Conservation (phyloP, 2,888 invertebrate genomes). For the Fabriciana adippe region DNA sequence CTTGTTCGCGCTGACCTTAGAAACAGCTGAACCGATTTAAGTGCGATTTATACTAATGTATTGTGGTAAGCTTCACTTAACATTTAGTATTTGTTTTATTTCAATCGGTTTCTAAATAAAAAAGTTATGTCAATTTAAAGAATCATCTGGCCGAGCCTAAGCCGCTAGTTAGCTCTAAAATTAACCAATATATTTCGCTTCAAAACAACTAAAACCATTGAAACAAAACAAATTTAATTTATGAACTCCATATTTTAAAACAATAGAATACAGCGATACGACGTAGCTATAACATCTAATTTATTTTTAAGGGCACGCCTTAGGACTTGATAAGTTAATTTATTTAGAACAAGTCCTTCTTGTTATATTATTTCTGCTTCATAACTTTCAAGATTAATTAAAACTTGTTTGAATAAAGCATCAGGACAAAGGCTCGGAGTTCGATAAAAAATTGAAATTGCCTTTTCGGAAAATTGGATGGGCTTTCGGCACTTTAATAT, state of each 20-base stretch:
- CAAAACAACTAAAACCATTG: too few species aligned
- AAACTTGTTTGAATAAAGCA: conserved; percentile 40
- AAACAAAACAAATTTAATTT: background rate
- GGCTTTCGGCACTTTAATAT: background rate
- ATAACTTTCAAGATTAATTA: conserved; percentile 44
- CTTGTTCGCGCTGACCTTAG: too few species aligned
- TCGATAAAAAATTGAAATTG: conserved; percentile 4
- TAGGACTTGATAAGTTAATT: conserved; percentile 25
- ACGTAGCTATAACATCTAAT: background rate
- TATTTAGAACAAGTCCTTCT: conserved; percentile 29
- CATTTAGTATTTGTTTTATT: too few species aligned
- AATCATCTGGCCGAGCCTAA: too few species aligned
- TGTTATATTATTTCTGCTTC: conserved; percentile 39
- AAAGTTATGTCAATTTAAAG: too few species aligned
- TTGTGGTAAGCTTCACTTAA: too few species aligned
- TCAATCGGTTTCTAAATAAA: too few species aligned
- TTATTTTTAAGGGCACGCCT: conserved; percentile 30
- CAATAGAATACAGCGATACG: background rate
- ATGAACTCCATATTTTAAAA: background rate
- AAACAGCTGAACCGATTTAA: too few species aligned
- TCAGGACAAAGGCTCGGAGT: conserved; percentile 11
- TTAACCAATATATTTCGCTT: too few species aligned
- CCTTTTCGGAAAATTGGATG: conserved; percentile 6
- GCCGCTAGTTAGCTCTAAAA: too few species aligned
- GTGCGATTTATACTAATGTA: too few species aligned